These are phyloP conservation scores for Scaptomyza caliginosa DNA, from an alignment of 2,888 invertebrate species.

Conservation along the genomic window DNA sequence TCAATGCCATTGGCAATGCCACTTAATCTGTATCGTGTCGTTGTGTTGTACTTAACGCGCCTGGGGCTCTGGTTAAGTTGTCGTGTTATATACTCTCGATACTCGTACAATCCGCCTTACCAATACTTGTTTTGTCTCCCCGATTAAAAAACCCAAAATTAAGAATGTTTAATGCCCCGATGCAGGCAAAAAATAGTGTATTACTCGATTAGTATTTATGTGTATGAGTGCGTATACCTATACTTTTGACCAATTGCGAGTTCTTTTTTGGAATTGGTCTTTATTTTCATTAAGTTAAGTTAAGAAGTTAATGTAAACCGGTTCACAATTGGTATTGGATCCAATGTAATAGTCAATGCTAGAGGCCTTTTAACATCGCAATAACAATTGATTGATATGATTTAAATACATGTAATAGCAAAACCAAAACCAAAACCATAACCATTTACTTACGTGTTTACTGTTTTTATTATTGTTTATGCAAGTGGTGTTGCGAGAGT, in stretches of 20 bases:
- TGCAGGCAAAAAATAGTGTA: conserved; percentile 32
- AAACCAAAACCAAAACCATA: conserved; percentile 9
- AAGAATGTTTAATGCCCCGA: not conserved
- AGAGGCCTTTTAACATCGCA: conserved; percentile 57
- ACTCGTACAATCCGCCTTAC: conserved; percentile 57
- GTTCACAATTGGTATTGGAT: conserved; percentile 21
- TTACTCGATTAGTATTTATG: conserved; percentile 70
- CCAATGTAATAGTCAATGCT: conserved; percentile 41
- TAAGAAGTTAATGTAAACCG: conserved; percentile 23
- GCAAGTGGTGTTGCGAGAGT: not conserved
- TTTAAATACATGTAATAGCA: conserved; percentile 28
- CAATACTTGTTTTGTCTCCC: conserved; percentile 33
- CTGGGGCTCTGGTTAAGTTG: conserved; percentile 61
- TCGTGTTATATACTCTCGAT: conserved; percentile 16
- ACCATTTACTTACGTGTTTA: conserved; percentile 1
- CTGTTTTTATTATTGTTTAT: not conserved
- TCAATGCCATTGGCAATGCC: conserved; percentile 43
- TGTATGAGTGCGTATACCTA: conserved; percentile 25
- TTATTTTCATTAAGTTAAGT: conserved; percentile 24
- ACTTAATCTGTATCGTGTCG: conserved; percentile 6
- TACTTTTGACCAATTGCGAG: not conserved
- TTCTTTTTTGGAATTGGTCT: conserved; percentile 35
- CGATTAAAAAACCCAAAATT: conserved; percentile 8
- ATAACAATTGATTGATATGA: conserved; percentile 47
- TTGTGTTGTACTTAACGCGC: conserved; percentile 13